These are phyloP conservation scores for Rhopilema esculentum DNA, from an alignment of 30 jellyfish, hydroid and myxozoan species.

Conservation along the genomic window DNA sequence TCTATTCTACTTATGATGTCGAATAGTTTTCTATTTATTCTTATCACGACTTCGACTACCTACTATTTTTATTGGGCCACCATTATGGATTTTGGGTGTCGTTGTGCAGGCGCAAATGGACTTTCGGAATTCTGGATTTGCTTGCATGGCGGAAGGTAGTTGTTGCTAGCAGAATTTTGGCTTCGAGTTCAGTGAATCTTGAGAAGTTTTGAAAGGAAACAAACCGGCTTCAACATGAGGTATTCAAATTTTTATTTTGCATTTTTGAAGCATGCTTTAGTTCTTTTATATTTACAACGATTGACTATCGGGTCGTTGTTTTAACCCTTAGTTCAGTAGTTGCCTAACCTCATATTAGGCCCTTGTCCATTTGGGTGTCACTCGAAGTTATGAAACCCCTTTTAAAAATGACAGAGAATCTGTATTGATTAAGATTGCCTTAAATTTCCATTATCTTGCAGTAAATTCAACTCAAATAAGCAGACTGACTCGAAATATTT, in stretches of 20 bases:
- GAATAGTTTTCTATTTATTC: too few relatives aligned
- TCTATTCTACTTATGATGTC: too few relatives aligned
- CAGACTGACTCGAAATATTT: conserved; percentile 92
- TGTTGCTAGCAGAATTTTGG: not conserved
- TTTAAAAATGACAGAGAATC: not conserved
- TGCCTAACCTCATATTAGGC: not conserved
- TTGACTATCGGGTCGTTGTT: not conserved
- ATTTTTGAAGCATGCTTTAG: not conserved
- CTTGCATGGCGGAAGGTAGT: not conserved
- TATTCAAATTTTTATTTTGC: not conserved
- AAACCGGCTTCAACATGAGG: not conserved
- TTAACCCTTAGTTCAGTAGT: not conserved
- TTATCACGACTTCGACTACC: too few relatives aligned
- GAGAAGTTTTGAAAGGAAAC: not conserved
- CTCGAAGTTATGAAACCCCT: not conserved
- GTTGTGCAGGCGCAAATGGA: not conserved
- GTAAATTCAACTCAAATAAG: conserved; percentile 65
- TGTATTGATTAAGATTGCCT: not conserved
- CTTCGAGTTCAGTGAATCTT: not conserved
- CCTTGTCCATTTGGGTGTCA: not conserved
- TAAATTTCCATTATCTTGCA: conserved; percentile 1
- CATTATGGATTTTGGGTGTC: too few relatives aligned
- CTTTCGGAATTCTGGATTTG: not conserved
- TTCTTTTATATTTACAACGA: not conserved
- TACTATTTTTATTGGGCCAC: too few relatives aligned